Evolutionary conservation across 2,888 invertebrate species (phyloP).

Genomic region (Auanema sp.): DNA sequence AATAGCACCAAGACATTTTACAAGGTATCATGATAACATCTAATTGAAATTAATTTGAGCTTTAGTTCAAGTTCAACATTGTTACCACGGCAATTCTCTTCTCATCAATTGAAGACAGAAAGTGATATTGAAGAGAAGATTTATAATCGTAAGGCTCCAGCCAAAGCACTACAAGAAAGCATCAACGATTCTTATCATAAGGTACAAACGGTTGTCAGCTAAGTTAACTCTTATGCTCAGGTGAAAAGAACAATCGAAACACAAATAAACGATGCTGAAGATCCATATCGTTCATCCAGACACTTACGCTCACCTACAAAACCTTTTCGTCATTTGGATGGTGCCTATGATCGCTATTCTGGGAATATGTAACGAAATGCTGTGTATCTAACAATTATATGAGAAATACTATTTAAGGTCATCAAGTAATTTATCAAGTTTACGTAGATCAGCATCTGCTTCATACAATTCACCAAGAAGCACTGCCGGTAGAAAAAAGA

Average conservation of each 20-base stretch:
- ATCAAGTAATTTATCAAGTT: conserved; percentile 19
- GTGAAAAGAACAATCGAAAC: conserved; percentile 10
- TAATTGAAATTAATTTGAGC: no score
- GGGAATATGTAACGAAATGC: background rate
- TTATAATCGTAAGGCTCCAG: conserved; percentile 52
- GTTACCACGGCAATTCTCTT: no score
- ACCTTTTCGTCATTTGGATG: background rate
- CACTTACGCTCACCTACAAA: conserved; percentile 10
- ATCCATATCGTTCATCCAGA: conserved; percentile 15
- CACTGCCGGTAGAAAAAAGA: no score
- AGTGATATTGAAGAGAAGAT: background rate
- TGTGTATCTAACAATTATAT: background rate
- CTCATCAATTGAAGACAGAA: no score
- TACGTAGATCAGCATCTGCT: no score
- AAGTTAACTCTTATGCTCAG: background rate
- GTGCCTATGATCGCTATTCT: no score
- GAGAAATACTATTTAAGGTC: conserved; percentile 22
- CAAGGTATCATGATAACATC: no score
- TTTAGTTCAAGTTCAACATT: no score
- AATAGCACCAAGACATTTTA: no score
- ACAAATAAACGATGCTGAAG: background rate
- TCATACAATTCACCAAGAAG: no score
- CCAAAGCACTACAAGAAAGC: conserved; percentile 56
- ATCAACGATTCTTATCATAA: conserved; percentile 58
- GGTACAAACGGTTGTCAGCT: conserved; percentile 35